These are phyloP conservation scores for Drosophila suzukii DNA, from an alignment of 1,140 invertebrate species.

Conservation along the genomic window DNA sequence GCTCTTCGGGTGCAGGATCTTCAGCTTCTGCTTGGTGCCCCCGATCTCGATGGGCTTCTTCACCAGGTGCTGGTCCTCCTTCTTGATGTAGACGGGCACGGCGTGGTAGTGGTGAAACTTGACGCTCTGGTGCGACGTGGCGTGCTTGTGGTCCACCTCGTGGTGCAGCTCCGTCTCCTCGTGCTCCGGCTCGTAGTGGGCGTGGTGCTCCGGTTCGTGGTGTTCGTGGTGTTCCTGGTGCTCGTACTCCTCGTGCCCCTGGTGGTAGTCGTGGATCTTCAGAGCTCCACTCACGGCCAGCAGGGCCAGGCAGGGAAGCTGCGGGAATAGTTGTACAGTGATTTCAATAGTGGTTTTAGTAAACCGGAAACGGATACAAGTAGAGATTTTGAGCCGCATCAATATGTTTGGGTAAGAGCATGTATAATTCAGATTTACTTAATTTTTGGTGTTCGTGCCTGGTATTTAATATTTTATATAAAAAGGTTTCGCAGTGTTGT, in stretches of 20 bases:
- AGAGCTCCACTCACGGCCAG: conserved; percentile 51
- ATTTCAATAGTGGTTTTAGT: neutral
- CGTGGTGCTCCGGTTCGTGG: conserved; percentile 54
- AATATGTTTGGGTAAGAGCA: too few relatives aligned
- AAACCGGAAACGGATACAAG: too few relatives aligned
- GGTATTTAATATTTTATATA: too few relatives aligned
- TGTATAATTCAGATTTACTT: too few relatives aligned
- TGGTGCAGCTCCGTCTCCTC: conserved; percentile 87
- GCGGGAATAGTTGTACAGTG: neutral
- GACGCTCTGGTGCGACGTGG: conserved; percentile 88
- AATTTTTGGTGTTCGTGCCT: too few relatives aligned
- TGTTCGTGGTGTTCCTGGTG: conserved; percentile 37
- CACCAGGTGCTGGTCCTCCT: conserved; percentile 87
- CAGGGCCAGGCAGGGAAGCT: conserved; percentile 67
- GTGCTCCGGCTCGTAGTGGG: conserved; percentile 83
- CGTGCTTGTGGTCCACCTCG: conserved; percentile 87
- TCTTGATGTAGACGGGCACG: conserved; percentile 88
- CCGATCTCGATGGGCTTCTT: conserved; percentile 87
- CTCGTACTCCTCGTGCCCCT: conserved; percentile 28
- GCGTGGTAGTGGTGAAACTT: conserved; percentile 88
- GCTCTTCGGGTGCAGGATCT: conserved; percentile 86
- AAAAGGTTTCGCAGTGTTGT: too few relatives aligned
- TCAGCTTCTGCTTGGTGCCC: conserved; percentile 86
- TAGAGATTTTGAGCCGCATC: too few relatives aligned
- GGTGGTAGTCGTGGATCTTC: conserved; percentile 75